These are phyloP conservation scores for Pampus argenteus DNA, from an alignment of 2,797 vertebrate species.

Conservation along the genomic window DNA sequence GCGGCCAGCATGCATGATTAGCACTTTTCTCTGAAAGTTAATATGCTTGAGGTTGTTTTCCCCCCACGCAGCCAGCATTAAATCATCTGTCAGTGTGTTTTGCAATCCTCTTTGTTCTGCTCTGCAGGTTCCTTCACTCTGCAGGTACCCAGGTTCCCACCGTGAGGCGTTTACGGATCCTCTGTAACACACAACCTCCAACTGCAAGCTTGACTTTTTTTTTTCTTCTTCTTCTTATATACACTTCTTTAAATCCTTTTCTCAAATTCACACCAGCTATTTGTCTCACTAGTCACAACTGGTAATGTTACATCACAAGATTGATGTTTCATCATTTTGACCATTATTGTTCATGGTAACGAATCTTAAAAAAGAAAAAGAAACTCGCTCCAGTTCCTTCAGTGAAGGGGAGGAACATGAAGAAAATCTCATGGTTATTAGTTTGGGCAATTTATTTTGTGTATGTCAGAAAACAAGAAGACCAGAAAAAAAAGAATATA, in stretches of 20 bases:
- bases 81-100: conserved; percentile 73
- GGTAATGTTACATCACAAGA: conserved; percentile 73
- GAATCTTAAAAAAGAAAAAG: conserved; percentile 52
- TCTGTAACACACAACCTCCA: conserved; percentile 29
- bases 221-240: not conserved
- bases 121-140: conserved; percentile 60
- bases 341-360: conserved; percentile 68
- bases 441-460: conserved; percentile 80
- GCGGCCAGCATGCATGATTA: conserved; percentile 72
- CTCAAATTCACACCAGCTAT: conserved; percentile 38
- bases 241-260: conserved; percentile 10
- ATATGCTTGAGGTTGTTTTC: conserved; percentile 65
- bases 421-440: conserved; percentile 75
- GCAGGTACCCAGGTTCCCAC: conserved; percentile 52
- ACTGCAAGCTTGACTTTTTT: conserved; percentile 61
- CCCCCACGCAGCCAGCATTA: conserved; percentile 62
- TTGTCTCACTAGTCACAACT: conserved; percentile 67
- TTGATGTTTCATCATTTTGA: conserved; percentile 76
- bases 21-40: conserved; percentile 67
- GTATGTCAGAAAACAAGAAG: conserved; percentile 83
- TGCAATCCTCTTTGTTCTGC: conserved; percentile 75
- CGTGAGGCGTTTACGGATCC: conserved; percentile 53
- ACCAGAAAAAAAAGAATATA: conserved; percentile 73
- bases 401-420: conserved; percentile 8
- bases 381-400: conserved; percentile 55